Conservation (phyloP, 2,797 vertebrate genomes). For the Falco berigora region DNA sequence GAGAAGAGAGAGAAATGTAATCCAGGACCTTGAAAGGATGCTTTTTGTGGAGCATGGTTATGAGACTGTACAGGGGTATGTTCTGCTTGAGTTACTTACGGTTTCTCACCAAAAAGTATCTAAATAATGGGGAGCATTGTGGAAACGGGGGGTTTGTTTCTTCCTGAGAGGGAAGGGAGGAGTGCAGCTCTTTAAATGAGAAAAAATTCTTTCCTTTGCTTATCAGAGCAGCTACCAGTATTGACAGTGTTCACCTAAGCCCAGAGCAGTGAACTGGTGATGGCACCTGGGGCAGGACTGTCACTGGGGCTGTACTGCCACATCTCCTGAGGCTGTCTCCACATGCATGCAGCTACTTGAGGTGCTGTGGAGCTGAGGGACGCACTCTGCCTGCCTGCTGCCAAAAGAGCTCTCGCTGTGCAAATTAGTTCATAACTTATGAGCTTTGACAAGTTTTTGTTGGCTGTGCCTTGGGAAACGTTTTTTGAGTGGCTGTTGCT, state of each 20-base stretch:
- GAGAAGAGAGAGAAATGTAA: neutral
- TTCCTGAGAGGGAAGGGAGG: neutral
- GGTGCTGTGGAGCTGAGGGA: neutral
- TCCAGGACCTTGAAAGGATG: neutral
- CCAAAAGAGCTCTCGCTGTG: neutral
- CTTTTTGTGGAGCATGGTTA: neutral
- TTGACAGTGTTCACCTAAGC: neutral
- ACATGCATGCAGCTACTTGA: neutral
- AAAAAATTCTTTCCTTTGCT: neutral
- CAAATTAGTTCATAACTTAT: conserved; percentile 35
- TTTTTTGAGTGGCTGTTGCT: conserved; percentile 36
- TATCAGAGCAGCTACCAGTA: neutral
- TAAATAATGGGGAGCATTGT: neutral
- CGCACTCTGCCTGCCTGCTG: neutral
- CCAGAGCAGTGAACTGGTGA: neutral
- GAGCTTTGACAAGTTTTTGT: conserved; percentile 53
- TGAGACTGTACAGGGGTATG: neutral
- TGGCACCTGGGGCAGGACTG: neutral
- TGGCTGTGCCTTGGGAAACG: conserved; percentile 35
- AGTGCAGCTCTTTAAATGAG: neutral
- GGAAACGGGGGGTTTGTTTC: neutral
- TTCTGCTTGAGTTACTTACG: neutral
- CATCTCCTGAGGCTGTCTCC: neutral
- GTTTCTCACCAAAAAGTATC: neutral
- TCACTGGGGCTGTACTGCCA: neutral